Evolutionary conservation across 1,140 invertebrate genomes (phyloP).

Genomic region (Ooceraea biroi): DNA sequence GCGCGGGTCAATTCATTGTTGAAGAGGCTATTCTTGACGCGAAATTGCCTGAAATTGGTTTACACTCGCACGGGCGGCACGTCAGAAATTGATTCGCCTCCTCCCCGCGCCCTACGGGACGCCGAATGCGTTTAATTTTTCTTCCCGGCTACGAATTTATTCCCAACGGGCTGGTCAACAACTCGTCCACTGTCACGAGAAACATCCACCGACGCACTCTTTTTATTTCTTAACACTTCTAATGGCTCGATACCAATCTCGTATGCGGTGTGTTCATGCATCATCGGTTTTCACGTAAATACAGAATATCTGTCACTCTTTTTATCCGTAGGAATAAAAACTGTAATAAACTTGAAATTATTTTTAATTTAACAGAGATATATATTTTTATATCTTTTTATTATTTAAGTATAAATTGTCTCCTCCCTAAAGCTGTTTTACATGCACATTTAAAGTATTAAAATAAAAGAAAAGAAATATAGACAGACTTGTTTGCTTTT

Average conservation of each 20-base stretch:
- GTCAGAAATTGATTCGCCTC: conserved; percentile 83
- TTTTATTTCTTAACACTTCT: conserved; percentile 2
- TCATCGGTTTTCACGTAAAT: background rate
- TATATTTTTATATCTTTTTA: background rate
- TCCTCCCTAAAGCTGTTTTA: background rate
- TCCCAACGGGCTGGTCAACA: conserved; percentile 61
- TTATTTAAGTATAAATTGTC: background rate
- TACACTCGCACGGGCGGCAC: conserved; percentile 80
- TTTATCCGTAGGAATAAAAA: background rate
- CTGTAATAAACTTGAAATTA: background rate
- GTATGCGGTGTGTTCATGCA: background rate
- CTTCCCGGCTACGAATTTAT: conserved; percentile 71
- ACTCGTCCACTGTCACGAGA: conserved; percentile 21
- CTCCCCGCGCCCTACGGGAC: conserved; percentile 64
- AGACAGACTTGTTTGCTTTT: background rate
- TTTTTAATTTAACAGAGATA: conserved; percentile 11
- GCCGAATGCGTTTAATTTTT: conserved; percentile 85
- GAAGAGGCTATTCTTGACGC: conserved; percentile 86
- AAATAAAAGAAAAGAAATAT: background rate
- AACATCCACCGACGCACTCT: background rate
- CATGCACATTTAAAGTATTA: background rate
- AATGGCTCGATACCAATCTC: background rate
- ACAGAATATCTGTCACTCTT: background rate
- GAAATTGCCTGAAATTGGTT: conserved; percentile 87
- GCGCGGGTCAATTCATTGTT: conserved; percentile 84